Base-by-base conservation (phyloP, 2,888 invertebrate genomes). In the Sphaerophoria taeniata region DNA sequence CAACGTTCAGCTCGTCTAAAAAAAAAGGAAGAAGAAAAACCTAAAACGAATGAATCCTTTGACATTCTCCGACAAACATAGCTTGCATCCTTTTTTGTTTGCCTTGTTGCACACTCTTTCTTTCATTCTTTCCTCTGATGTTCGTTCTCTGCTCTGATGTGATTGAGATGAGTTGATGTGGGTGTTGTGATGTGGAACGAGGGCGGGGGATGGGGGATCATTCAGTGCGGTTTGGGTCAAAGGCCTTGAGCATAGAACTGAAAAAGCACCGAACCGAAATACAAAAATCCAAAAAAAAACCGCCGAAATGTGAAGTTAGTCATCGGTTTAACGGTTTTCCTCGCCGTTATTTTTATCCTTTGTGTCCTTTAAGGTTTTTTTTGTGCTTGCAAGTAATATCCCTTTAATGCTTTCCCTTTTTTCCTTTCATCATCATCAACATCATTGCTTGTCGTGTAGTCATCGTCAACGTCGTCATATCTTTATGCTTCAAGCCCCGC, bases 51-150 rank as follows among this genome's bases (percentile, higher is more conserved):
- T 53, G 55, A 56, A 39, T 69, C 73, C 81, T 85, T 85, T 85
- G 73, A 65, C 45, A 73, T 63, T 55, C 81, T 58, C 80, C 80
- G 84, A 80, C 80, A 76, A 76, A 78, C 47, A 43, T 49, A 49
- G 34, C 45, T 43, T 72, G 58, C 72, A 71, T 77, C 53, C 72
- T 24, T 65, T 24, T 74, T 73, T 78, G 75, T 72, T 60, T 79
- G 80, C 55, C 36, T 73, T 39, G 34, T 63, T 47, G 39, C 39
- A 47, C 71, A 43, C 58, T 11, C 65, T 76, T 78, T 56, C 34
- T 45, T 34, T 51, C 47, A 9, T 12, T 11, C 36, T 4, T 14
- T 47, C 55, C 51, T 53, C 16, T 33, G 39, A 3, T 24, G 53
- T 53, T 9, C 53, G 4, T 31, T 39, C 9, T 39, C 2, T 39